Evolutionary conservation across 2,888 invertebrate genomes (phyloP), one percentile per base, ranked within the genome.

Genomic region (Adelphocoris suturalis): DNA sequence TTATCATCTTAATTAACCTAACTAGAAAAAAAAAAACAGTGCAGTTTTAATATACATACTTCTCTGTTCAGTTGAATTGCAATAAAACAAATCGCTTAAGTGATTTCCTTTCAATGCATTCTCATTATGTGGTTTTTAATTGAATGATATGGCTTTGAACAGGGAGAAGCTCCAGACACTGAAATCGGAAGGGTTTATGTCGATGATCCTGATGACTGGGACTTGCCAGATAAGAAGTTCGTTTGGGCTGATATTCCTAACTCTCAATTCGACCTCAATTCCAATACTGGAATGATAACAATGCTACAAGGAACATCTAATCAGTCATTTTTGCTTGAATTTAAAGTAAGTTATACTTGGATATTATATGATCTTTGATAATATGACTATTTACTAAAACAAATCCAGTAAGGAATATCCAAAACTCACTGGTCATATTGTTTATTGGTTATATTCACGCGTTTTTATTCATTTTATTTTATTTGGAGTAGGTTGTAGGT

Each of bases 191-290:
- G 97, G 0, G 98, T 98, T 0, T 99, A 97, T 94, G 99, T 99
- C 0, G 96, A 97, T 76, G 99, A 99, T 94, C 95, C 96, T 0
- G 99, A 99, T 93, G 99, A 99, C 93, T 99, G 99, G 99, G 99
- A 99, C 93, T 94, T 98, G 84, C 96, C 96, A 0, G 98, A 99
- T 93, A 99, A 99, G 94, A 94, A 95, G 16, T 99, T 98, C 93
- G 94, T 94, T 91, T 97, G 97, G 96, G 94, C 95, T 2, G 93
- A 94, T 89, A 93, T 94, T 61, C 92, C 92, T 9, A 95, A 95
- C 91, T 95, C 95, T 0, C 95, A 95, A 92, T 98, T 98, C 93
- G 95, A 95, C 28, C 94, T 99, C 9, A 95, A 97, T 92, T 93
- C 94, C 52, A 95, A 95, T 90, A 97, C 96, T 19, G 99, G 99